These are phyloP conservation scores for Urosaurus nigricauda DNA, from an alignment of 2,797 vertebrate species.

Conservation along the genomic window DNA sequence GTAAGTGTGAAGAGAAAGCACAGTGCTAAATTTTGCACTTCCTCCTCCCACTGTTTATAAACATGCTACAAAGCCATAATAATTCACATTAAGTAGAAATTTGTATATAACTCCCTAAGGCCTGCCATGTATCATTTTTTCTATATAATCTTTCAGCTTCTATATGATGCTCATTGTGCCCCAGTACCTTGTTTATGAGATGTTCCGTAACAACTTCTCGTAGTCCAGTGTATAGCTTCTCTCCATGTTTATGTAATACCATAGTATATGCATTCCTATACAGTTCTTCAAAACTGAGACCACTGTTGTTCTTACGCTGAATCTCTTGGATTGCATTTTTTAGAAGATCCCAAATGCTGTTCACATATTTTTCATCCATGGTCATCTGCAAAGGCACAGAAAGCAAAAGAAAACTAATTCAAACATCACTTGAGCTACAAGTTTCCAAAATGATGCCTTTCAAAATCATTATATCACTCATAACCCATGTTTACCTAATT, in stretches of 20 bases:
- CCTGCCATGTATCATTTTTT: neutral
- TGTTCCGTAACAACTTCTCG: slow-evolving; percentile 98
- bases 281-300: slow-evolving; percentile 98
- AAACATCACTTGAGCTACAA: neutral
- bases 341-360: slow-evolving; percentile 99
- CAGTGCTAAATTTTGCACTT: neutral
- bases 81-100: neutral
- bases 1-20: neutral
- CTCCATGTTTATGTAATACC: slow-evolving; percentile 99
- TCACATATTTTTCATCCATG: slow-evolving; percentile 99
- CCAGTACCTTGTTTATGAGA: slow-evolving; percentile 96
- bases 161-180: neutral
- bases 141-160: slow-evolving; percentile 7
- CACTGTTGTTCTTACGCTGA: slow-evolving; percentile 99
- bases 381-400: slow-evolving; percentile 90
- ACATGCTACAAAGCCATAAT: neutral
- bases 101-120: neutral
- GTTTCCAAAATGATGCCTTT: neutral
- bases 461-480: slow-evolving; percentile 1
- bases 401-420: slow-evolving; percentile 51
- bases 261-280: slow-evolving; percentile 99
- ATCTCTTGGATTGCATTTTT: slow-evolving; percentile 99
- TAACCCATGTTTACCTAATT: neutral
- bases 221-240: slow-evolving; percentile 97
- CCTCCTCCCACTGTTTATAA: neutral